Base-by-base conservation (phyloP, 2,113 vertebrate genomes). In the Melozone crissalis region DNA sequence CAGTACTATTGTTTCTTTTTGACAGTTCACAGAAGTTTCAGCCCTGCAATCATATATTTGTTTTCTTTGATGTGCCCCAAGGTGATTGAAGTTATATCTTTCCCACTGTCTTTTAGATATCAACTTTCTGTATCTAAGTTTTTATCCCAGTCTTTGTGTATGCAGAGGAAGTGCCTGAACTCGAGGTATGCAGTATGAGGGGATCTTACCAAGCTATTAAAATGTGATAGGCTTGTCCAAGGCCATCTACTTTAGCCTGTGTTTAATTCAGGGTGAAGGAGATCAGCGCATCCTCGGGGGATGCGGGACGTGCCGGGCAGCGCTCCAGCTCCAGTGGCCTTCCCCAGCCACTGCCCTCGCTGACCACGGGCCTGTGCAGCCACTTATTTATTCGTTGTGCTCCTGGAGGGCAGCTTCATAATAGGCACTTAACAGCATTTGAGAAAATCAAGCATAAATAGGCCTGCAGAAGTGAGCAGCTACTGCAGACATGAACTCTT, bases 191-290 rank as follows among this genome's bases (percentile, higher is more conserved):
- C 73, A 12, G 7, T 26, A 31, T 8, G 31, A 71, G n/a, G 47
- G 51, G 84, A 65, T 87, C 83, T 75, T 33, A 81, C 67, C 5
- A 20, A 47, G 49, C 72, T 54, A 49, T 92, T 96, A 90, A 93
- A 90, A 90, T 72, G 72, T 61, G 88, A 78, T 54, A 41, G 92
- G 68, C 83, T 93, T 92, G 76, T 96, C 31, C 16, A 65, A 84
- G 79, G 65, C 79, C 49, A 62, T 90, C 72, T 65, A 3, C 65
- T 89, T 52, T 63, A 84, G 52, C 61, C 22, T 49, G 63, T 39
- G 7, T 88, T 78, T 81, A 84, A 94, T 81, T 63, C 18, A 21
- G 61, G 57, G 65, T 86, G 92, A 84, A 51, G 90, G 22, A 68
- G 75, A 84, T 83, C 57, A 55, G 72, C 47, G 0, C 15, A 0